Evolutionary conservation across 2,888 invertebrate genomes (phyloP).

Genomic region (Limenitis camilla): DNA sequence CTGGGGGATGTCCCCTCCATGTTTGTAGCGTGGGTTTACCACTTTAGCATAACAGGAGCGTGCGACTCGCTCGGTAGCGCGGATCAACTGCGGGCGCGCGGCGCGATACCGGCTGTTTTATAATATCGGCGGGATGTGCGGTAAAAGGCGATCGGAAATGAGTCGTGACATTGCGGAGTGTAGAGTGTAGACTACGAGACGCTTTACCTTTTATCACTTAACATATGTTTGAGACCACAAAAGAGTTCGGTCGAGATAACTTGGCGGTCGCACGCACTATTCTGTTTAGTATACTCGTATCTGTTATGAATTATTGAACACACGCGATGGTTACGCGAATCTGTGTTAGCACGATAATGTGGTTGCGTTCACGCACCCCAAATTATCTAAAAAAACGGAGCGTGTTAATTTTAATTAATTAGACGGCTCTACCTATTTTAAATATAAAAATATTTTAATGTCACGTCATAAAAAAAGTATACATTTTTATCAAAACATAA

Average conservation of each 20-base stretch:
- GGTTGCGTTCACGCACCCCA: constrained; percentile 11
- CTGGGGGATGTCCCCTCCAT: constrained; percentile 62
- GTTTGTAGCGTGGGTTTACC: constrained; percentile 43
- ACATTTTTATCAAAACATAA: no score
- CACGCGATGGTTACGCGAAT: constrained; percentile 24
- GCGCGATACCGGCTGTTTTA: constrained; percentile 50
- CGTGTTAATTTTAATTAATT: constrained; percentile 2
- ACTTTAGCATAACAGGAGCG: constrained; percentile 58
- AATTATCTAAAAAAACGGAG: constrained; percentile 20
- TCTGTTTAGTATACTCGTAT: constrained; percentile 10
- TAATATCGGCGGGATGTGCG: constrained; percentile 65
- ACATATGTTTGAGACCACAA: constrained; percentile 18
- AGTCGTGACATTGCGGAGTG: constrained; percentile 54
- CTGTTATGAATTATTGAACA: constrained; percentile 5
- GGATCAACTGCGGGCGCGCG: constrained; percentile 69
- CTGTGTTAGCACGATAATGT: constrained; percentile 19
- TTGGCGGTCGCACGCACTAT: constrained; percentile 25
- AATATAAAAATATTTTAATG: no score
- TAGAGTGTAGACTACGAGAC: constrained; percentile 39
- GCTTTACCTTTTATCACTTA: constrained; percentile 27
- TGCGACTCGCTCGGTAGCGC: constrained; percentile 58
- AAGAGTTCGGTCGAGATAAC: constrained; percentile 22
- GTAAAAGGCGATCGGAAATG: constrained; percentile 63
- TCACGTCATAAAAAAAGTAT: no score
- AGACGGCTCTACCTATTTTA: not conserved